phyloP scores from a whole-genome alignment of 1,140 invertebrate species.

The Homarus americanus region DNA sequence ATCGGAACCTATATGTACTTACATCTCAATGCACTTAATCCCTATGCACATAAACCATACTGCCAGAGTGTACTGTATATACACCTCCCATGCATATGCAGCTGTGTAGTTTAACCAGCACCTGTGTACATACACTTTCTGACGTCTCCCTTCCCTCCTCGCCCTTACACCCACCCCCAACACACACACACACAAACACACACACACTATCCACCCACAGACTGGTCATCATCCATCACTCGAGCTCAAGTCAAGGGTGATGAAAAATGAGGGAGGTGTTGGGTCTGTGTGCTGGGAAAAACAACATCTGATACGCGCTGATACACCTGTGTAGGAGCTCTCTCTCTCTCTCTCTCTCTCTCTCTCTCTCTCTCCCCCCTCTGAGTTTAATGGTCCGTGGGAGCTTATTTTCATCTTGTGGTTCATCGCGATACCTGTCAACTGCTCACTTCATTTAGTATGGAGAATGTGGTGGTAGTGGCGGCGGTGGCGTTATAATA shows the following conservation, averaged over 20 bases:
- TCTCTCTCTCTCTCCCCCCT: slow-evolving; percentile 53
- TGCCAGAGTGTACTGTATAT: too few relatives aligned
- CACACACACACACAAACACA: slow-evolving; percentile 40
- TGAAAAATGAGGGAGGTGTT: slow-evolving; percentile 52
- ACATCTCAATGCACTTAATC: too few relatives aligned
- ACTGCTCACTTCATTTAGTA: background rate
- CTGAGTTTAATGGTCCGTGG: background rate
- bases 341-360: slow-evolving; percentile 36
- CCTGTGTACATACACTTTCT: background rate
- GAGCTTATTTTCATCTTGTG: background rate
- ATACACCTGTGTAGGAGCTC: slow-evolving; percentile 22
- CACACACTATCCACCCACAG: slow-evolving; percentile 9
- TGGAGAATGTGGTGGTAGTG: background rate
- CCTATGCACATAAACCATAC: too few relatives aligned
- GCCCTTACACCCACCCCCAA: background rate
- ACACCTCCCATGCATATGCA: too few relatives aligned
- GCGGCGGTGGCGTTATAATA: background rate
- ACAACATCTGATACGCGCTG: slow-evolving; percentile 40
- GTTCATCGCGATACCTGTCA: background rate
- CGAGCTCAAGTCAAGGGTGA: slow-evolving; percentile 40
- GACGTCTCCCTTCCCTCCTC: background rate
- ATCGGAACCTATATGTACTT: too few relatives aligned
- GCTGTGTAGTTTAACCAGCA: background rate
- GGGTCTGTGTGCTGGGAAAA: slow-evolving; percentile 31
- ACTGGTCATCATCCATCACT: slow-evolving; percentile 39